Conservation (phyloP, 2,888 invertebrate genomes). For the Sipha maydis region DNA sequence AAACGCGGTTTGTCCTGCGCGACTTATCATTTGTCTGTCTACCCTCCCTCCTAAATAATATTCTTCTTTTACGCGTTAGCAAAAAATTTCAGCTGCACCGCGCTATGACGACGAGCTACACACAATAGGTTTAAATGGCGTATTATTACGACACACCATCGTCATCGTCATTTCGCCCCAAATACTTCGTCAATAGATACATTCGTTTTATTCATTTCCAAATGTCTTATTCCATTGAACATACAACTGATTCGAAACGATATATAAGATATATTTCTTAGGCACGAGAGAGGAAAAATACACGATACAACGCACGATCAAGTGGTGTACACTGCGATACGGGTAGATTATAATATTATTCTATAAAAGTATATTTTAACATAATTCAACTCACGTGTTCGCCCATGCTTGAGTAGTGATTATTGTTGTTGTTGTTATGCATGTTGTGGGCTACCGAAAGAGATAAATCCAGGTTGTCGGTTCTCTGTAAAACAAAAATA, state of each 20-base stretch:
- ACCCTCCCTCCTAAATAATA: slow-evolving; percentile 9
- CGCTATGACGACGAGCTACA: neutral
- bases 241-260: too few relatives aligned
- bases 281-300: too few relatives aligned
- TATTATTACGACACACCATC: neutral
- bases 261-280: too few relatives aligned
- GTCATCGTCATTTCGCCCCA: neutral
- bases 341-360: neutral
- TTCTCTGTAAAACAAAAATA: slow-evolving; percentile 75
- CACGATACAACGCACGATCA: too few relatives aligned
- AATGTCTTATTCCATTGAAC: too few relatives aligned
- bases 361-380: neutral
- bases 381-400: slow-evolving; percentile 74
- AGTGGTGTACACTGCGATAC: too few relatives aligned
- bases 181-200: neutral
- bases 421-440: slow-evolving; percentile 69
- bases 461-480: slow-evolving; percentile 79
- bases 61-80: neutral
- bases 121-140: neutral
- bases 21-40: neutral
- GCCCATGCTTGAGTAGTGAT: slow-evolving; percentile 63
- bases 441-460: slow-evolving; percentile 74
- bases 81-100: neutral
- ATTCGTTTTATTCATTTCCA: too few relatives aligned
- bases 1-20: neutral